These are phyloP conservation scores for Tachycineta bicolor DNA, from an alignment of 2,113 vertebrate genomes.

Conservation along the genomic window DNA sequence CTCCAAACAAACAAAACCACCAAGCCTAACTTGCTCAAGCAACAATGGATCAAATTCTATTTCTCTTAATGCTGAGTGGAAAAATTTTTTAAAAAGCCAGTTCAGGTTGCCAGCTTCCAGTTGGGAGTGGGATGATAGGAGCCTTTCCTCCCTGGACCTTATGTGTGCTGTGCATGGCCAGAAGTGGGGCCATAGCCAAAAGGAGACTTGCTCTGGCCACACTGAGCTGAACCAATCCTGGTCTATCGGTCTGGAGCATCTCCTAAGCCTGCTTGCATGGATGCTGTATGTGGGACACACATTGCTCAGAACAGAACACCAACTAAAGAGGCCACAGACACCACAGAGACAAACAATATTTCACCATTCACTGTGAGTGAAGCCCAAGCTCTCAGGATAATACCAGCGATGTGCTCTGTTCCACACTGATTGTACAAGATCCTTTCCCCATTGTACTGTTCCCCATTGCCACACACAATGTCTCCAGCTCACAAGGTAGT, in stretches of 20 bases:
- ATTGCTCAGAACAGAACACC: conserved; percentile 30
- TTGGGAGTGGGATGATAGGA: background rate
- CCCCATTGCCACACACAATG: background rate
- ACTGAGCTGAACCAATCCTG: background rate
- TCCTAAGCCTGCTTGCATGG: background rate
- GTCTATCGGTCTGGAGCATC: background rate
- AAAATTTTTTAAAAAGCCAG: background rate
- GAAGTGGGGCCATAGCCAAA: background rate
- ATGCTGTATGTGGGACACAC: background rate
- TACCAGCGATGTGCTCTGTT: background rate
- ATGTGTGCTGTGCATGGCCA: fast-evolving
- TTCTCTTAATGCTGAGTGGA: background rate
- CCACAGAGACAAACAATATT: conserved; percentile 15
- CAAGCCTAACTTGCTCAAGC: conserved; percentile 1
- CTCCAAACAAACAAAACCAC: conserved; percentile 42
- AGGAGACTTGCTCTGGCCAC: background rate
- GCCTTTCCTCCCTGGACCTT: background rate
- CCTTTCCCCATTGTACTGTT: background rate
- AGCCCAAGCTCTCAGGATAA: background rate
- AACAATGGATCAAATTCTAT: conserved; percentile 1
- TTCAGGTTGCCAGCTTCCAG: background rate
- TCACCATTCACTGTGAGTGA: background rate
- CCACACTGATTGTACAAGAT: background rate
- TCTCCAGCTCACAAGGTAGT: background rate
- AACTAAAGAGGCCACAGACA: conserved; percentile 30